Percentiles rank a stretch among this genome's conserved stretches.
phyloP scores from a whole-genome alignment of 2,888 invertebrate species.

The Nymphalis polychloros region DNA sequence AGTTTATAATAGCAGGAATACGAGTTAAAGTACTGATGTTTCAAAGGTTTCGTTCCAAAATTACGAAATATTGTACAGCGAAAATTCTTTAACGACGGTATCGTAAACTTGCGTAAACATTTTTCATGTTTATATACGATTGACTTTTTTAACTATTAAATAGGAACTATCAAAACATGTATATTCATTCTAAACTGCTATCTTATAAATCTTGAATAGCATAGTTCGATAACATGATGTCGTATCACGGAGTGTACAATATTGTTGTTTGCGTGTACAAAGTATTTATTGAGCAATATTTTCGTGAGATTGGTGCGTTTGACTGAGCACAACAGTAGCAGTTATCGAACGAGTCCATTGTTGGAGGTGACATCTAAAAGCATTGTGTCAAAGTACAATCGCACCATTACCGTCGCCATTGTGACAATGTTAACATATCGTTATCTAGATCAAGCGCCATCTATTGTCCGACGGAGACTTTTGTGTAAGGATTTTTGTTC shows the following conservation, averaged over 20 bases:
- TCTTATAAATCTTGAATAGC: not conserved
- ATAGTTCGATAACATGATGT: not conserved
- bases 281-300: constrained; percentile 47
- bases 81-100: too few species aligned
- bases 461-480: constrained; percentile 75
- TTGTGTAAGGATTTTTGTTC: constrained; percentile 57
- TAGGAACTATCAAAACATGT: too few species aligned
- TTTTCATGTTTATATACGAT: too few species aligned
- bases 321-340: constrained; percentile 68
- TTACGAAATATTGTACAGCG: too few species aligned
- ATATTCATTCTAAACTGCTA: not conserved
- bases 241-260: not conserved
- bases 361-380: constrained; percentile 76
- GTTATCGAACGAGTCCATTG: constrained; percentile 74
- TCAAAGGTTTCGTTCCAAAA: too few species aligned
- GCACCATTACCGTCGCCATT: constrained; percentile 78
- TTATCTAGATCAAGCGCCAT: constrained; percentile 81
- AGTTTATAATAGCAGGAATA: too few species aligned
- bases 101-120: too few species aligned
- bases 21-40: too few species aligned
- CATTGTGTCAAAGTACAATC: constrained; percentile 79
- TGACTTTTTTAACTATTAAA: too few species aligned
- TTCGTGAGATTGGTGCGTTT: constrained; percentile 64
- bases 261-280: constrained; percentile 11
- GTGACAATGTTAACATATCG: constrained; percentile 81